Conservation (phyloP, 2,888 invertebrate genomes). For the Caradrina kadenii region DNA sequence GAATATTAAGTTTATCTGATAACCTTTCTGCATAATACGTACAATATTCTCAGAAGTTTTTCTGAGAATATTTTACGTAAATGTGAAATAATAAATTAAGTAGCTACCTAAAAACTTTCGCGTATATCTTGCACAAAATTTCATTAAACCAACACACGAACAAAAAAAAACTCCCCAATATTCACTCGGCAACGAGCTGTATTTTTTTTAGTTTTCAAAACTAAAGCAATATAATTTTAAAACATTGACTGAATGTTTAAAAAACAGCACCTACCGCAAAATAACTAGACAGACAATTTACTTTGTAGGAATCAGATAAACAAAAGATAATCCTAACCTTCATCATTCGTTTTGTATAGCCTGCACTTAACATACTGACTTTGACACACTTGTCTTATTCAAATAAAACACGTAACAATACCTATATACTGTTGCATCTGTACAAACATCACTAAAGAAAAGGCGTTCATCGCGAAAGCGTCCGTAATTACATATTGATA, state of each 20-base stretch:
- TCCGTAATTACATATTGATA: constrained; percentile 47
- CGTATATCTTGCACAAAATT: not conserved
- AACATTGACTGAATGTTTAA: too few species aligned
- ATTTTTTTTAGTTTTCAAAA: too few species aligned
- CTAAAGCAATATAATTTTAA: too few species aligned
- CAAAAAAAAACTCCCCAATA: too few species aligned
- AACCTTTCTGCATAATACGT: constrained; percentile 55
- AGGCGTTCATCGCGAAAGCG: constrained; percentile 38
- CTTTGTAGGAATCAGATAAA: not conserved
- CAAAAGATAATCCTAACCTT: constrained; percentile 14
- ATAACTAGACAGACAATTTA: not conserved
- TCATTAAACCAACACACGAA: too few species aligned
- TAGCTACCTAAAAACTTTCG: not conserved
- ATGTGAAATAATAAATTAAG: constrained; percentile 24
- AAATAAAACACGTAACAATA: constrained; percentile 23
- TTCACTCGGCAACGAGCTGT: too few species aligned
- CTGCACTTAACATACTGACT: constrained; percentile 48
- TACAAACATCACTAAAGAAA: constrained; percentile 40
- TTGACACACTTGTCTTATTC: constrained; percentile 48
- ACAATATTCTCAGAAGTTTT: too few species aligned
- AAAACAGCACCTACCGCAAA: too few species aligned
- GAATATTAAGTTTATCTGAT: constrained; percentile 39
- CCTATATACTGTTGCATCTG: constrained; percentile 40
- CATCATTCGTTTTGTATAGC: constrained; percentile 6
- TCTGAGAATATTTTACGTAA: constrained; percentile 15